Evolutionary conservation across 2,888 invertebrate species (phyloP), one percentile per base, ranked within the genome.

Genomic region (Zygothrica quintamaculata): DNA sequence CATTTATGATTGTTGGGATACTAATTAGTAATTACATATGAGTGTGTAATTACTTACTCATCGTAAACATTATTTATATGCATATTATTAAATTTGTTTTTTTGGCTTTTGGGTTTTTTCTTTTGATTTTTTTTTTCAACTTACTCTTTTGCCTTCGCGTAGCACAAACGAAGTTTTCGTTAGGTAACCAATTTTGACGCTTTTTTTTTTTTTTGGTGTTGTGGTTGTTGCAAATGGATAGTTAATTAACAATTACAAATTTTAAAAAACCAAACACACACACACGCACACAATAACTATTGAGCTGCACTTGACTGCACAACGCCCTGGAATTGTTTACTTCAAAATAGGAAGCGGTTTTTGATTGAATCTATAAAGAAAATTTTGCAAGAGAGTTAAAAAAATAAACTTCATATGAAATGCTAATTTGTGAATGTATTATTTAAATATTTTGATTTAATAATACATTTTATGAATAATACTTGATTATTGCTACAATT

Each of bases 161-260:
- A 90, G 85, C 77, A 90, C 88, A 87, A 90, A 90, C 74, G 90
- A 90, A 59, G 90, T 90, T 87, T 89, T 90, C 85, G 90, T 90
- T 87, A 90, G 84, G 71, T 89, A 89, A 87, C 90, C 90, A 90
- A 90, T 90, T 90, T 90, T 90, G 90, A 78, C 89, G 88, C 84
- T 72, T 87, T 88, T 62, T 56, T 55, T n/a, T n/a, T n/a, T n/a
- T n/a, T n/a, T n/a, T n/a, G n/a, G n/a, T n/a, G n/a, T n/a, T n/a
- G n/a, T n/a, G n/a, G n/a, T n/a, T 43, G 18, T 60, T 64, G 57
- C 43, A 62, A 60, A 57, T 61, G 43, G 52, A 39, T 74, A 75
- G 62, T 47, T 55, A 65, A 44, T 62, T 61, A 44, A 33, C 9
- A 48, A 51, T 40, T 40, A 46, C 12, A 22, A 55, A 51, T 33